Conservation (phyloP, 2,888 invertebrate genomes). For the Archaeoteleia sp. region DNA sequence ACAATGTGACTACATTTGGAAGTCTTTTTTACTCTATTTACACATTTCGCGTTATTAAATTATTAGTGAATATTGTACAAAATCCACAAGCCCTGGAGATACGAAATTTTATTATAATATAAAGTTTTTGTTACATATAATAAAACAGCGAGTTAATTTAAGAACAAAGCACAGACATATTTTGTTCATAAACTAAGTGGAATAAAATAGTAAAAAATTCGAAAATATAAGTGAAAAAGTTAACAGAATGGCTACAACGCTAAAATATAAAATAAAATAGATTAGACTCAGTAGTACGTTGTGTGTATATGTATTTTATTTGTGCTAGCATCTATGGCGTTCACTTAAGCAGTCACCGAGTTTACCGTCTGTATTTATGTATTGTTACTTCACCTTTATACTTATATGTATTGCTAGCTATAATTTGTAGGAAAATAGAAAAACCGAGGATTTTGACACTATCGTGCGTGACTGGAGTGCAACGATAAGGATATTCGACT, state of each 20-base stretch:
- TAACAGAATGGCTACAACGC: constrained; percentile 4
- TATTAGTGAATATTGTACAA: no score
- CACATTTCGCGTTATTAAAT: no score
- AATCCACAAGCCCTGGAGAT: no score
- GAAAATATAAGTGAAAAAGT: constrained; percentile 23
- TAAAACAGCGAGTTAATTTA: no score
- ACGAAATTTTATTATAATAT: no score
- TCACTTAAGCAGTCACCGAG: constrained; percentile 14
- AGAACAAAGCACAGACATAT: neutral
- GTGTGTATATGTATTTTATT: constrained; percentile 8
- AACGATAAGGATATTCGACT: constrained; percentile 29
- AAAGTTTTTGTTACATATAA: no score
- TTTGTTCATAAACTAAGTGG: constrained; percentile 3
- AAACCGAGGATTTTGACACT: constrained; percentile 19
- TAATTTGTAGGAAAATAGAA: constrained; percentile 6
- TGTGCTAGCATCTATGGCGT: constrained; percentile 6
- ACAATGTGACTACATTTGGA: no score
- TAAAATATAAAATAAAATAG: constrained; percentile 13
- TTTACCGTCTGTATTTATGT: constrained; percentile 11
- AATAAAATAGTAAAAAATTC: constrained; percentile 5
- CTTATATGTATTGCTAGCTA: constrained; percentile 13
- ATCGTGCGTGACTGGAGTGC: constrained; percentile 32
- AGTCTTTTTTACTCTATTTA: no score
- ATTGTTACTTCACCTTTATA: constrained; percentile 21
- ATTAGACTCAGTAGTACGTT: constrained; percentile 1